Percentiles rank a stretch among this genome's conserved stretches.
These are phyloP conservation scores for Megalops cyprinoides DNA, from an alignment of 2,797 vertebrate genomes.

Conservation along the genomic window DNA sequence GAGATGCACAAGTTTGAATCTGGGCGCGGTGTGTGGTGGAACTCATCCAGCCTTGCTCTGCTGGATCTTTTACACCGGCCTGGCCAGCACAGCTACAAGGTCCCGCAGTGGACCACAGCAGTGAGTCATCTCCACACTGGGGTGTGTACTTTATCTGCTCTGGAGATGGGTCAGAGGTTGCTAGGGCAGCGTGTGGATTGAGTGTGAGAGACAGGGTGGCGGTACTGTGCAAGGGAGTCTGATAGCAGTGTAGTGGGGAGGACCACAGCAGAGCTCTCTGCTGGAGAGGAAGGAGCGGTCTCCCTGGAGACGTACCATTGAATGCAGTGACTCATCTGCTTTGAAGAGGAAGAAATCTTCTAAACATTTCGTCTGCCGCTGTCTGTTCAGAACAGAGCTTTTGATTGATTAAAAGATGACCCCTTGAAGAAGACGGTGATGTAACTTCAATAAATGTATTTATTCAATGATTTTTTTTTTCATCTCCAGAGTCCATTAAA, in stretches of 20 bases:
- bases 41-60: no score
- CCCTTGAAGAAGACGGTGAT: neutral
- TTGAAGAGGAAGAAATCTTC: neutral
- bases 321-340: neutral
- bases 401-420: neutral
- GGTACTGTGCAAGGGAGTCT: neutral
- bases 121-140: no score
- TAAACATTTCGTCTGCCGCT: neutral
- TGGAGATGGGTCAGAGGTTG: no score
- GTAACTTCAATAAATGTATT: neutral
- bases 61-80: no score
- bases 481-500: neutral
- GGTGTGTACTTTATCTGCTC: no score
- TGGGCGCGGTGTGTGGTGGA: no score
- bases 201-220: neutral
- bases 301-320: neutral
- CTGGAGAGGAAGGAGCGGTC: neutral
- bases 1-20: no score
- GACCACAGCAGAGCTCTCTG: neutral
- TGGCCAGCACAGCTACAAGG: no score
- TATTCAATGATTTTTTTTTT: neutral
- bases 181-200: no score
- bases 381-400: neutral
- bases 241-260: neutral
- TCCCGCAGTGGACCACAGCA: no score